Percentiles rank a stretch among this genome's conserved stretches.
These are phyloP conservation scores for Cyclopterus lumpus DNA, from an alignment of 2,797 vertebrate species.

Conservation along the genomic window DNA sequence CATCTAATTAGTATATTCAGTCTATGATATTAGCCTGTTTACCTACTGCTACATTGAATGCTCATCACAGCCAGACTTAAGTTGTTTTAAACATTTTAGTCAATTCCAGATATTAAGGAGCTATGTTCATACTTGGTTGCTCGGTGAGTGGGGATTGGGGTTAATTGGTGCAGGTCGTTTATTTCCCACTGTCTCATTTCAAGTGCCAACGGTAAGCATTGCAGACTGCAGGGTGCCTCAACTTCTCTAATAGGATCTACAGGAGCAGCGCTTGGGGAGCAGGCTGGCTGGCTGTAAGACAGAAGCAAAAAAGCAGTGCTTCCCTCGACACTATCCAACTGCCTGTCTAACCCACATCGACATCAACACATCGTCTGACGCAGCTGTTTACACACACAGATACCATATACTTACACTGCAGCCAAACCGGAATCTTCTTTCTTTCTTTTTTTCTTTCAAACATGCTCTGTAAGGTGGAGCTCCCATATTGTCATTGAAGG, in stretches of 20 bases:
- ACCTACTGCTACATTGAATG: background rate
- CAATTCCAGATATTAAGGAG: background rate
- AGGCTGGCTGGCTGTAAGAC: background rate
- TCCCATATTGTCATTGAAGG: conserved; percentile 14
- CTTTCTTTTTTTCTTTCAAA: background rate
- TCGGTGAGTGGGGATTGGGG: too few relatives aligned
- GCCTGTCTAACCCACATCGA: conserved; percentile 30
- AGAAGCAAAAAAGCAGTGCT: conserved; percentile 17
- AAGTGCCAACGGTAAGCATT: conserved; percentile 39
- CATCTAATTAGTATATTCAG: too few relatives aligned
- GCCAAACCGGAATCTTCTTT: conserved; percentile 8
- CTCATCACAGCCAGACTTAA: background rate
- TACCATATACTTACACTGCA: background rate
- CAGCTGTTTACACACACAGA: conserved; percentile 31
- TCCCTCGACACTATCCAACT: conserved; percentile 14
- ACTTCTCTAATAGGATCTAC: conserved; percentile 55
- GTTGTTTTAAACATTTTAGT: background rate
- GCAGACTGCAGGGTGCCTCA: conserved; percentile 40
- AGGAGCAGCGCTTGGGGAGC: conserved; percentile 31
- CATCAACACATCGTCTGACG: conserved; percentile 23
- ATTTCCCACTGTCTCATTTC: conserved; percentile 42
- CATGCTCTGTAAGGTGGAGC: background rate
- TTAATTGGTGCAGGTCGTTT: conserved; percentile 13
- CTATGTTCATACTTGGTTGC: background rate
- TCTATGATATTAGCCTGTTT: too few relatives aligned